Evolutionary conservation across 1,140 invertebrate species (phyloP), one percentile per base, ranked within the genome.

Genomic region (Mercenaria mercenaria): DNA sequence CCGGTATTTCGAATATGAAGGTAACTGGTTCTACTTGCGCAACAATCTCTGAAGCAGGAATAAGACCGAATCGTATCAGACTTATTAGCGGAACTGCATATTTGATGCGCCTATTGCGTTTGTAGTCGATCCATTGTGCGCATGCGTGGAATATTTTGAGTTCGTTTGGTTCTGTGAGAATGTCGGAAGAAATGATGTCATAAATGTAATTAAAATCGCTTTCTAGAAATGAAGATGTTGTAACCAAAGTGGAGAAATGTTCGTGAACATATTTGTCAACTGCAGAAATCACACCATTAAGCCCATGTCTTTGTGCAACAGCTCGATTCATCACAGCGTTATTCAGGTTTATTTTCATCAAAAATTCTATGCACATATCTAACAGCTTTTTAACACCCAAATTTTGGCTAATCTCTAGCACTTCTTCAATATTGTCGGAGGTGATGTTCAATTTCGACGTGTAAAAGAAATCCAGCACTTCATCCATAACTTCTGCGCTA

Each of bases 141-240:
- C 86, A 88, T 80, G 86, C 77, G 39, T 72, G 76, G 20, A 88
- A 88, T 80, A 69, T 88, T 69, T 79, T 26, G 23, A 88, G 32
- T 67, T 88, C 86, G 34, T 72, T 79, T 50, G 59, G 20, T 29
- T 80, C 39, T n/a, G 61, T 69, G 0, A 81, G 29, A 34, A 52
- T 61, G 29, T 81, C 47, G 11, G 86, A 80, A 0, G 86, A 80
- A 10, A 88, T 81, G 34, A 81, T 88, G n/a, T 81, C 76, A 72
- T 88, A 81, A 8, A 88, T 43, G n/a, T 26, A 41, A 0, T 72
- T 29, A 41, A 81, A 81, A 23, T 47, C 56, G 39, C 86, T 81
- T 15, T 67, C 34, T 6, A 88, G 47, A 67, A 88, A 88, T 37
- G 64, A 34, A 0, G 34, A 64, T 2, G 61, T 64, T 29, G 50